phyloP scores from a whole-genome alignment of 1,140 invertebrate genomes.

The Dendroctonus ponderosae region DNA sequence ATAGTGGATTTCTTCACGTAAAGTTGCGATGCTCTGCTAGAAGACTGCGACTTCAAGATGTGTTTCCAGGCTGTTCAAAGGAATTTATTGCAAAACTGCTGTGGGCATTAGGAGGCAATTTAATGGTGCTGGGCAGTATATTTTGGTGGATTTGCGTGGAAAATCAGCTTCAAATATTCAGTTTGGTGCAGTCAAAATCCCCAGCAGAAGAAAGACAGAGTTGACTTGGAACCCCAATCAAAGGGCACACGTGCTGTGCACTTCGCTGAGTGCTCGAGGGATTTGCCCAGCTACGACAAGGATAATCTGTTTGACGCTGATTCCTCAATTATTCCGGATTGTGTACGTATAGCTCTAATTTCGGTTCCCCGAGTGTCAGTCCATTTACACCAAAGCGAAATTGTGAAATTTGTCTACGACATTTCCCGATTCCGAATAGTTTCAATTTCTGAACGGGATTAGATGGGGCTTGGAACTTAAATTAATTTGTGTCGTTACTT shows the following conservation, averaged over 20 bases:
- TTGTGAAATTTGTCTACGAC: slow-evolving; percentile 28
- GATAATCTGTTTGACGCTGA: slow-evolving; percentile 32
- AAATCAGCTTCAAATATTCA: too few species aligned
- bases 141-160: too few species aligned
- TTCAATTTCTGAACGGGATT: slow-evolving; percentile 23
- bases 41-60: too few species aligned
- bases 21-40: too few species aligned
- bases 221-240: slow-evolving; percentile 33
- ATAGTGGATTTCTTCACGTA: too few species aligned
- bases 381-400: slow-evolving; percentile 26
- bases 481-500: slow-evolving; percentile 18
- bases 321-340: slow-evolving; percentile 34
- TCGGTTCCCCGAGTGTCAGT: slow-evolving; percentile 20
- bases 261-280: slow-evolving; percentile 20
- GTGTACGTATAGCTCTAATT: slow-evolving; percentile 25
- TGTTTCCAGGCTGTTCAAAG: too few species aligned
- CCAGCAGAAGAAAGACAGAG: slow-evolving; percentile 8
- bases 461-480: slow-evolving; percentile 11
- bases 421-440: slow-evolving; percentile 16
- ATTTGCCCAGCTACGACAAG: slow-evolving; percentile 27
- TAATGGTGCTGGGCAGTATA: too few species aligned
- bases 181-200: too few species aligned
- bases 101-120: too few species aligned
- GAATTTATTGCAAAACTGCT: too few species aligned
- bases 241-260: slow-evolving; percentile 26